Conservation (phyloP, 2,888 invertebrate genomes). For the Hirtodrosophila duncani region DNA sequence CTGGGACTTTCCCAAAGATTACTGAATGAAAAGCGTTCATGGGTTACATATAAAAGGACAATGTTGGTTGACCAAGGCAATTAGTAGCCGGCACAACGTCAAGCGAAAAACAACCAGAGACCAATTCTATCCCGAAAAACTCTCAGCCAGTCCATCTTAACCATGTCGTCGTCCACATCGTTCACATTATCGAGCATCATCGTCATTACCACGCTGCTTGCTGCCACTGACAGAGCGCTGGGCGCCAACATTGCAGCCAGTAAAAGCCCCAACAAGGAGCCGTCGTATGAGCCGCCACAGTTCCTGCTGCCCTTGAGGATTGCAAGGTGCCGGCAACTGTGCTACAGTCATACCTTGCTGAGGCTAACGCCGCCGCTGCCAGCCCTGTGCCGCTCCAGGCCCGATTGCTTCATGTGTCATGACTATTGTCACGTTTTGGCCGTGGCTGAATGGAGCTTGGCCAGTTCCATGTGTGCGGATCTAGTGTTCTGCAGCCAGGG, state of each 20-base stretch:
- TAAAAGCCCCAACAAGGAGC: too few relatives aligned
- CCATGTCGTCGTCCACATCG: neutral
- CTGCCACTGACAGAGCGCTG: slow-evolving; percentile 28
- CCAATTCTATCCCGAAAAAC: neutral
- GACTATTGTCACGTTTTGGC: slow-evolving; percentile 60
- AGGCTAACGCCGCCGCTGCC: slow-evolving; percentile 16
- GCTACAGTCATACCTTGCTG: slow-evolving; percentile 35
- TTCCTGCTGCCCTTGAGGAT: slow-evolving; percentile 23
- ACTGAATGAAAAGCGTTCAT: slow-evolving; percentile 41
- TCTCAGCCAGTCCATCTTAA: neutral
- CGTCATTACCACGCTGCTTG: slow-evolving; percentile 10
- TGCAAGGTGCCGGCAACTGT: slow-evolving; percentile 47
- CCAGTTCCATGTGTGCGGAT: slow-evolving; percentile 60
- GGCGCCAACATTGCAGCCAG: slow-evolving; percentile 20
- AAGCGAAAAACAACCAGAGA: slow-evolving; percentile 18
- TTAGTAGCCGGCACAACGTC: slow-evolving; percentile 40
- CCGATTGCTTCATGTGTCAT: slow-evolving; percentile 66
- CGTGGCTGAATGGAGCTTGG: slow-evolving; percentile 45
- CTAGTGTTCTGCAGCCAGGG: slow-evolving; percentile 53
- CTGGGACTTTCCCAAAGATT: slow-evolving; percentile 39
- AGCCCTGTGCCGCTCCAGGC: slow-evolving; percentile 39
- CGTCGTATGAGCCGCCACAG: neutral
- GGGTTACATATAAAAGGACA: slow-evolving; percentile 40
- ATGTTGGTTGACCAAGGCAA: slow-evolving; percentile 1
- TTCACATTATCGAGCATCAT: neutral